Evolutionary conservation across 2,888 invertebrate genomes (phyloP), one percentile per base, ranked within the genome.

Genomic region (Athalia circularis): DNA sequence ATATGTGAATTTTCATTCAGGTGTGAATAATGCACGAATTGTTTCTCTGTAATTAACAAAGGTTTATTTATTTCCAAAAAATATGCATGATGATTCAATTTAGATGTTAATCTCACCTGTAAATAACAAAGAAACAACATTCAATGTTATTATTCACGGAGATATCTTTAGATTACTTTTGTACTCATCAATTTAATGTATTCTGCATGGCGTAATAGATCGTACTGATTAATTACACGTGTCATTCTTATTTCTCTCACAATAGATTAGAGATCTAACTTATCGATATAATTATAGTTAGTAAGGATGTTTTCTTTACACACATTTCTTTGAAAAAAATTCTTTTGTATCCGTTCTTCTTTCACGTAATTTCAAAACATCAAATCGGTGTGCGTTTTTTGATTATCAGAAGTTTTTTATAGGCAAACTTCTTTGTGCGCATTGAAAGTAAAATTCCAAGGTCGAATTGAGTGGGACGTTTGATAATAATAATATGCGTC

Each of bases 1-100:
- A n/a, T n/a, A n/a, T n/a, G n/a, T n/a, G n/a, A n/a, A n/a, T 52
- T 68, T 68, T 15, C 43, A 3, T 50, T 13, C 67, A 15, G 15
- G 67, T 45, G 67, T 50, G 50, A 67, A 67, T 67, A 50, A 50
- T 15, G 29, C 67, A 50, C 48, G 67, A 70, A 70, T 52, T 43
- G 70, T 29, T 70, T 70, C 70, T 70, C 70, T 70, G 70, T 67
- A 70, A 70, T 54, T 57, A 70, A 70, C 70, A 70, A 70, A 70
- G 70, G 4, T 52, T 54, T 70, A 54, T 70, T 70, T 52, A 54
- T 70, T 54, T 65, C 47, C 65, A 65, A 65, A 70, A 3, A 54
- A 70, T 70, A 70, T 70, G 43, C 57, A 70, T 43, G 45, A 70
- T 65, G 65, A 13, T 47, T 47, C 15, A 70, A 54, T 54, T 54